phyloP scores from a whole-genome alignment of 2,113 vertebrate genomes.

The Talpa occidentalis region DNA sequence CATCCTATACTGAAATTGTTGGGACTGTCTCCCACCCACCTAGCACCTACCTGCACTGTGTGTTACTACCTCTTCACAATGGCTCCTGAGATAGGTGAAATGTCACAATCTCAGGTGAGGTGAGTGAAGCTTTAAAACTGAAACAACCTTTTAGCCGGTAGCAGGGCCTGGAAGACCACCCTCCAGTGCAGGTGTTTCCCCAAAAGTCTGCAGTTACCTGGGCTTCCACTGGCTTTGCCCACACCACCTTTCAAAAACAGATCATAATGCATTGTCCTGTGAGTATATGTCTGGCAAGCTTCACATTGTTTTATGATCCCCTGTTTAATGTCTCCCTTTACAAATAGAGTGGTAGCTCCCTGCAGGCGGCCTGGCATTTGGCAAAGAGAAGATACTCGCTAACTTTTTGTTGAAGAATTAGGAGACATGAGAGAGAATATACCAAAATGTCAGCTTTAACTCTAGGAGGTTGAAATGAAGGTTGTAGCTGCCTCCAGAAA shows the following conservation, averaged over 20 bases:
- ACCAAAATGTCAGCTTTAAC: slow-evolving; percentile 27
- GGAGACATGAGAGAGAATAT: neutral
- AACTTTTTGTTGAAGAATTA: slow-evolving; percentile 28
- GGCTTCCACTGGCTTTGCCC: neutral
- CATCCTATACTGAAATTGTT: neutral
- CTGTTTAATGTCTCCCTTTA: neutral
- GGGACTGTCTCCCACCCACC: neutral
- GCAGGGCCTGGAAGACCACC: slow-evolving; percentile 13
- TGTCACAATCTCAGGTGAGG: slow-evolving; percentile 65
- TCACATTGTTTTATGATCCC: neutral
- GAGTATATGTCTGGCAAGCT: slow-evolving; percentile 8
- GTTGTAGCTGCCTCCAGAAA: neutral
- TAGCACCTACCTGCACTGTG: neutral
- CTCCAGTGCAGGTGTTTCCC: neutral
- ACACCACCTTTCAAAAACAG: neutral
- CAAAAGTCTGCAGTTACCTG: neutral
- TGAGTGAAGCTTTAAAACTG: slow-evolving; percentile 23
- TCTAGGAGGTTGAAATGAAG: slow-evolving; percentile 3
- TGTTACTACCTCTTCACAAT: slow-evolving; percentile 55
- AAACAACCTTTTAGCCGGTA: neutral
- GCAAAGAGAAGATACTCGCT: neutral
- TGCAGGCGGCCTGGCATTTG: neutral
- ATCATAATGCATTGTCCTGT: slow-evolving; percentile 54
- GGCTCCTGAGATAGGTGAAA: slow-evolving; percentile 40
- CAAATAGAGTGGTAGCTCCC: neutral